These are phyloP conservation scores for Vombatus ursinus DNA, from an alignment of 2,113 vertebrate genomes.

Conservation along the genomic window DNA sequence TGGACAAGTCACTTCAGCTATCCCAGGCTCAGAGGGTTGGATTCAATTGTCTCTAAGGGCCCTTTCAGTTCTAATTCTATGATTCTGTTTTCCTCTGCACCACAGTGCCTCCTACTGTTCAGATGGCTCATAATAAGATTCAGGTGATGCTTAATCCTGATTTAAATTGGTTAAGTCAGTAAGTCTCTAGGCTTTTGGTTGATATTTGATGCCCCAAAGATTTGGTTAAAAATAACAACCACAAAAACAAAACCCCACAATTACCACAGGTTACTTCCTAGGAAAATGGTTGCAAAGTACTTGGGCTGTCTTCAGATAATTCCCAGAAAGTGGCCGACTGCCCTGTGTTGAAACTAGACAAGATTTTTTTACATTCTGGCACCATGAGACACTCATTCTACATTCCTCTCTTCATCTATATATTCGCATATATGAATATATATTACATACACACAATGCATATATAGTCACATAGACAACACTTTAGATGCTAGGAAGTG, in stretches of 20 bases:
- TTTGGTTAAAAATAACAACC: neutral
- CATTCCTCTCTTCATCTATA: slow-evolving; percentile 55
- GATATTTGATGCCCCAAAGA: slow-evolving; percentile 17
- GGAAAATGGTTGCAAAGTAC: slow-evolving; percentile 7
- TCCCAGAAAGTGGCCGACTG: slow-evolving; percentile 39
- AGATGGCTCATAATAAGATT: neutral
- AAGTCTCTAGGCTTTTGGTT: slow-evolving; percentile 24
- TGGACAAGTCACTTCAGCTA: neutral
- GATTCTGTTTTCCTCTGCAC: neutral
- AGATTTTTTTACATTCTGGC: slow-evolving; percentile 25
- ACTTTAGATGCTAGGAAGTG: slow-evolving; percentile 61
- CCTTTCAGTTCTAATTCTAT: neutral
- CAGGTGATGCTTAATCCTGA: neutral
- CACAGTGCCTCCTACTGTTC: neutral
- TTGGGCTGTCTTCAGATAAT: neutral
- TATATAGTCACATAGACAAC: slow-evolving; percentile 61
- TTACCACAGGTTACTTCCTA: neutral
- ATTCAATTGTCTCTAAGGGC: neutral
- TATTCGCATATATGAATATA: slow-evolving; percentile 64
- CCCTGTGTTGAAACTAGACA: slow-evolving; percentile 50
- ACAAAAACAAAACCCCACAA: neutral
- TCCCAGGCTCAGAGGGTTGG: neutral
- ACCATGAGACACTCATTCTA: slow-evolving; percentile 42
- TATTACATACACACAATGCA: neutral
- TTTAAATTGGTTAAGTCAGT: neutral